phyloP scores from a whole-genome alignment of 35 echinoderm and acorn worm genomes.

The Hemicentrotus pulcherrimus region DNA sequence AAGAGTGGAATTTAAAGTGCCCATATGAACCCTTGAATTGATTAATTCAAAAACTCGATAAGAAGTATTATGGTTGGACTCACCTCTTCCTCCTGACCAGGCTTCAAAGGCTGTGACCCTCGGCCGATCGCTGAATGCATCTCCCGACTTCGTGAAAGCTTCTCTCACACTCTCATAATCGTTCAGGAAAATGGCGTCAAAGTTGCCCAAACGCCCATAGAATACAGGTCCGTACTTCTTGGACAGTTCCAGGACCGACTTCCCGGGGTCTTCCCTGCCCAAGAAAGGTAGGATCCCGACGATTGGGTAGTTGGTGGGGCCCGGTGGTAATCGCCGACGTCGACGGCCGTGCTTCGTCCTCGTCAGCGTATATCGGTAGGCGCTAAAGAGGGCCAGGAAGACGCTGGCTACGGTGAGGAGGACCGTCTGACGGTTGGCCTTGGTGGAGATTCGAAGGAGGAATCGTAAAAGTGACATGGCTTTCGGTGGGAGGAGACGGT shows the following conservation, averaged over 20 bases:
- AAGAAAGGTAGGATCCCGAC: slow-evolving; percentile 59
- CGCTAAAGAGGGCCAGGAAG: background rate
- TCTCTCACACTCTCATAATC: slow-evolving; percentile 61
- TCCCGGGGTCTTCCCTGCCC: slow-evolving; percentile 30
- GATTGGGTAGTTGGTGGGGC: slow-evolving; percentile 59
- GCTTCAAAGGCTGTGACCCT: slow-evolving; percentile 5
- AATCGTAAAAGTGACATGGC: background rate
- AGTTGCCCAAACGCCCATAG: slow-evolving; percentile 48
- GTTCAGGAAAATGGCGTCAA: slow-evolving; percentile 56
- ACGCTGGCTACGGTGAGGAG: background rate
- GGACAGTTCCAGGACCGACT: slow-evolving; percentile 48
- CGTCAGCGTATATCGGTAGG: background rate
- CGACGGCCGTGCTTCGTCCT: background rate
- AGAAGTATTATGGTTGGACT: background rate
- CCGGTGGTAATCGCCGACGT: slow-evolving; percentile 50
- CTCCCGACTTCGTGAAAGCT: slow-evolving; percentile 59
- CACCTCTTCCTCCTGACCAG: background rate
- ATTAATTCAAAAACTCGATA: too few relatives aligned
- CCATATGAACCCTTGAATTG: too few relatives aligned
- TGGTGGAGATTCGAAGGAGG: background rate
- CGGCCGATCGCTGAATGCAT: slow-evolving; percentile 60
- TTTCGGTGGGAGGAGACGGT: background rate
- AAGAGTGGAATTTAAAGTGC: too few relatives aligned
- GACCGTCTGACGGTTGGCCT: background rate
- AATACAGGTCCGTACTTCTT: slow-evolving; percentile 64